phyloP scores from a whole-genome alignment of 2,113 vertebrate genomes.

The Scolopax mira region DNA sequence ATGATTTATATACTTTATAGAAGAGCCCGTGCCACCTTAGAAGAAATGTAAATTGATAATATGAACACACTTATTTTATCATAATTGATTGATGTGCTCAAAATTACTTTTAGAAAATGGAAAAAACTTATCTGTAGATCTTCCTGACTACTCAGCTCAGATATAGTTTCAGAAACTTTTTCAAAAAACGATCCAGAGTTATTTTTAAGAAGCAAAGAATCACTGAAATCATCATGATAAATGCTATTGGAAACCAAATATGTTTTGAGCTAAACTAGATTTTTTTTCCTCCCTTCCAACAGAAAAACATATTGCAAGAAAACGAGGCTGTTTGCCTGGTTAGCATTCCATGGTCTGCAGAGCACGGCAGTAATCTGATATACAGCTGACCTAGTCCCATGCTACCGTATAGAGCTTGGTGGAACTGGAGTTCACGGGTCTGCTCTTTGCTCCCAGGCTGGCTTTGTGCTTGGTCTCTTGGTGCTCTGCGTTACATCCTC shows the following conservation, averaged over 20 bases:
- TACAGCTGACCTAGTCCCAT: not conserved
- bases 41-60: not conserved
- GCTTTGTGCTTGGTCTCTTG: not conserved
- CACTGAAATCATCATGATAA: not conserved
- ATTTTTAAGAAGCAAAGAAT: not conserved
- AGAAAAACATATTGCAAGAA: not conserved
- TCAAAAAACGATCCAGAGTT: not conserved
- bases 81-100: not conserved
- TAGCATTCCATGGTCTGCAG: not conserved
- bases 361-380: not conserved
- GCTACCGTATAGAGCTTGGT: not conserved
- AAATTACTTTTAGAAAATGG: not conserved
- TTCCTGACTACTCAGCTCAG: not conserved
- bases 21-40: not conserved
- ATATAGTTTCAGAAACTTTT: not conserved
- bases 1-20: not conserved
- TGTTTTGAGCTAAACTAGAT: not conserved
- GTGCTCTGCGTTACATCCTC: not conserved
- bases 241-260: not conserved
- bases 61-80: not conserved
- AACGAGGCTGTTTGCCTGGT: not conserved
- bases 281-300: not conserved
- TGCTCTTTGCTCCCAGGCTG: conserved; percentile 4
- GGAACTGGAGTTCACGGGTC: not conserved
- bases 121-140: not conserved